Conservation (phyloP, 2,113 vertebrate species). For the Myodes glareolus region DNA sequence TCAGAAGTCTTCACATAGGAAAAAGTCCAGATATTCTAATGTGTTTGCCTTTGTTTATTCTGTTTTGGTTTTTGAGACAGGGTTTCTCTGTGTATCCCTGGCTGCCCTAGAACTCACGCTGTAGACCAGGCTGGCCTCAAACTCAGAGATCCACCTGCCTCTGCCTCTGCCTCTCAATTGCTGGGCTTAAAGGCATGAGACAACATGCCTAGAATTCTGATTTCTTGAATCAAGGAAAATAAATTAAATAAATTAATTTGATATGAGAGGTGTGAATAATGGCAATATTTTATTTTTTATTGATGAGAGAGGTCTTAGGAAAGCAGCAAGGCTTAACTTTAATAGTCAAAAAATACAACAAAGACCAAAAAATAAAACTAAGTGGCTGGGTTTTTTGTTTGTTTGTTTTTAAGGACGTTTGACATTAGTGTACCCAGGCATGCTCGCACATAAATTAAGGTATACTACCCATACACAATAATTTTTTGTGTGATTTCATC, state of each 20-base stretch:
- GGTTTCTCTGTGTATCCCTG: background rate
- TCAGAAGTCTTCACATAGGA: background rate
- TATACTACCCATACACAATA: background rate
- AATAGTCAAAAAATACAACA: conserved; percentile 18
- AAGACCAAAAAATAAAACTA: background rate
- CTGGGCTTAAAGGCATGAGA: background rate
- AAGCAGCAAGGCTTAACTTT: background rate
- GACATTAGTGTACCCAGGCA: background rate
- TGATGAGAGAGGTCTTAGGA: background rate
- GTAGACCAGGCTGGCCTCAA: background rate
- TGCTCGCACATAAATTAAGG: background rate
- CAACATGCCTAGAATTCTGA: background rate
- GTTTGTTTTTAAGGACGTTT: background rate
- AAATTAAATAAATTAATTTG: conserved; percentile 34
- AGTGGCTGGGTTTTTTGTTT: background rate
- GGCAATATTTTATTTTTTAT: background rate
- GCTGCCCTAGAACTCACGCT: background rate
- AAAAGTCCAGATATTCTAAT: background rate
- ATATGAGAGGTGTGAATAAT: background rate
- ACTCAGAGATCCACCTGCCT: background rate
- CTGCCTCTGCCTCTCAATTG: background rate
- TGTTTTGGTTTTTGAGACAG: background rate
- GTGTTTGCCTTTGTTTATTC: background rate
- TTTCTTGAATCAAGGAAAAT: background rate
- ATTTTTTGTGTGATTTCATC: background rate